Percentiles rank a stretch among this genome's conserved stretches.
These are phyloP conservation scores for Pseudococcus jackbeardsleyi DNA, from an alignment of 2,888 invertebrate genomes.

Conservation along the genomic window DNA sequence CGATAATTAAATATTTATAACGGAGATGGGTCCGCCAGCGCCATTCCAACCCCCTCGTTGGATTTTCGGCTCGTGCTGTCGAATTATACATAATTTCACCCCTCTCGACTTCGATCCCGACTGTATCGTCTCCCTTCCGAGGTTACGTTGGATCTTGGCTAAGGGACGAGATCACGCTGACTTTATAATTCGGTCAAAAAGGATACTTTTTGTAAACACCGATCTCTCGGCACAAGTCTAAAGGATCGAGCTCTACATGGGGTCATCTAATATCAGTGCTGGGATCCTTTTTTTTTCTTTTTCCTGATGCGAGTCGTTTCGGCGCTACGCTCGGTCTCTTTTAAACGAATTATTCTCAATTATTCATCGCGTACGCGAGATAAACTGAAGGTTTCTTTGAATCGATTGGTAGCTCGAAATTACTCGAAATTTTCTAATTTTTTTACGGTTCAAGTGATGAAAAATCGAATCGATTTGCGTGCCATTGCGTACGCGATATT, in stretches of 20 bases:
- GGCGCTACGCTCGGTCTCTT: not conserved
- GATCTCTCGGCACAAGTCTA: slow-evolving; percentile 60
- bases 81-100: slow-evolving; percentile 32
- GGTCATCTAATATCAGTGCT: slow-evolving; percentile 3
- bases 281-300: slow-evolving; percentile 37
- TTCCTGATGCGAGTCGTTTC: not conserved
- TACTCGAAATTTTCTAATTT: too few relatives aligned
- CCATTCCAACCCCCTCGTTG: too few relatives aligned
- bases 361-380: not conserved
- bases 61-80: slow-evolving; percentile 29
- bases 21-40: not conserved
- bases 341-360: not conserved
- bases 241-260: slow-evolving; percentile 58
- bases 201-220: slow-evolving; percentile 60
- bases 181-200: slow-evolving; percentile 63
- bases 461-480: too few relatives aligned
- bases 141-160: too few relatives aligned
- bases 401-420: too few relatives aligned
- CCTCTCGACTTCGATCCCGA: not conserved
- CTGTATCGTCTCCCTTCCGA: not conserved
- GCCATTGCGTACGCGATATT: too few relatives aligned
- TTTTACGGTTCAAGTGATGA: too few relatives aligned
- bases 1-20: slow-evolving; percentile 27
- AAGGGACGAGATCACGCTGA: slow-evolving; percentile 58
- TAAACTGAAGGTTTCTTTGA: not conserved